Evolutionary conservation across 1,140 invertebrate species (phyloP).

Genomic region (Neuroterus valhalla): DNA sequence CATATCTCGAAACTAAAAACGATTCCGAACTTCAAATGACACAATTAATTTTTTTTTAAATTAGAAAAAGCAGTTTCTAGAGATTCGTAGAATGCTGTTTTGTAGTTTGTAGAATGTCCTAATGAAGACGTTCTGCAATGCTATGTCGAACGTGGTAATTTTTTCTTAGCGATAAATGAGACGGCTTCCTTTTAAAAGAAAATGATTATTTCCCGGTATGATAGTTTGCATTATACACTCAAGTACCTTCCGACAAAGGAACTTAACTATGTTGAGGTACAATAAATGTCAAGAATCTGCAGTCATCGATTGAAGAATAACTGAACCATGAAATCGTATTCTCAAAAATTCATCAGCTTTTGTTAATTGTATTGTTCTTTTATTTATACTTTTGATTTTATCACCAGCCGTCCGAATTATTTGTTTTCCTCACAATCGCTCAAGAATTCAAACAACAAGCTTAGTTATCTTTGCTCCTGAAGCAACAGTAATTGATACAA

Average conservation of each 20-base stretch:
- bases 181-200: neutral
- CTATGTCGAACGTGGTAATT: too few species aligned
- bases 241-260: neutral
- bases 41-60: too few species aligned
- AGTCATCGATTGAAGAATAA: neutral
- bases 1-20: too few species aligned
- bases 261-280: neutral
- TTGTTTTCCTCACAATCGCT: too few species aligned
- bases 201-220: neutral
- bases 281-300: neutral
- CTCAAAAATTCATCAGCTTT: neutral
- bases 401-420: neutral
- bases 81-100: too few species aligned
- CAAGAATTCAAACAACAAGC: too few species aligned
- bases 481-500: too few species aligned
- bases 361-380: neutral
- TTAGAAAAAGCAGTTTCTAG: too few species aligned
- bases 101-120: too few species aligned
- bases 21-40: too few species aligned
- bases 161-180: neutral
- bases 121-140: too few species aligned
- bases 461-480: too few species aligned
- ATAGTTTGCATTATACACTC: constrained; percentile 4
- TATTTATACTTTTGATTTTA: neutral
- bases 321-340: neutral